Evolutionary conservation across 2,888 invertebrate species (phyloP), one percentile per base, ranked within the genome.

Genomic region (Parascotia fuliginaria): DNA sequence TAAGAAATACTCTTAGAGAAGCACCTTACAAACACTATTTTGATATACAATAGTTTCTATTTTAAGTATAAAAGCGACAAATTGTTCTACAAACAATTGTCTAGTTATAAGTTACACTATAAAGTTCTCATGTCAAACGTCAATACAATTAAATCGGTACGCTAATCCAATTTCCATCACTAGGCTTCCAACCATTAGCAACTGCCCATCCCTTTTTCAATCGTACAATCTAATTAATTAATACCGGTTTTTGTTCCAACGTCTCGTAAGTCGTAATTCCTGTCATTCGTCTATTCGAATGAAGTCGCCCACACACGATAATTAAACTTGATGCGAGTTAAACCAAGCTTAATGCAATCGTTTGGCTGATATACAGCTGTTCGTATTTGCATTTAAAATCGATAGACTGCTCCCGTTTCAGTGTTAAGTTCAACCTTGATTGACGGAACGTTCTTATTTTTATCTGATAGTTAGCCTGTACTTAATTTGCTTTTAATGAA

Each of bases 161-260:
- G 43, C 62, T 60, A 73, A 70, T 77, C 68, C 61, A 56, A 72
- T 51, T 51, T 43, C 68, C 73, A 70, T 65, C 65, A 75, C 68
- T 57, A 57, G 67, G 56, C 68, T 70, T 70, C 70, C 56, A 64
- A 67, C 79, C 82, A 85, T 86, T 87, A 83, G 78, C 66, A 59
- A 66, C 68, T 54, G 41, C 52, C 62, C 59, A 73, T 75, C 76
- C 76, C 75, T 79, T 85, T 84, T 81, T 81, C 75, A 85, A 89
- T 89, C 87, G 65, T 70, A 64, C 75, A 69, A 86, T 90, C 86
- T 85, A 86, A 87, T 91, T 89, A 90, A 90, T 90, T 89, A 82
- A 85, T 81, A 89, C 92, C 75, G 85, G 90, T 89, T 89, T 83
- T 83, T 81, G 80, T 83, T 75, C 76, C 62, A 76, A 78, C 80